These are phyloP conservation scores for Eleginops maclovinus DNA, from an alignment of 2,113 vertebrate genomes.

Conservation along the genomic window DNA sequence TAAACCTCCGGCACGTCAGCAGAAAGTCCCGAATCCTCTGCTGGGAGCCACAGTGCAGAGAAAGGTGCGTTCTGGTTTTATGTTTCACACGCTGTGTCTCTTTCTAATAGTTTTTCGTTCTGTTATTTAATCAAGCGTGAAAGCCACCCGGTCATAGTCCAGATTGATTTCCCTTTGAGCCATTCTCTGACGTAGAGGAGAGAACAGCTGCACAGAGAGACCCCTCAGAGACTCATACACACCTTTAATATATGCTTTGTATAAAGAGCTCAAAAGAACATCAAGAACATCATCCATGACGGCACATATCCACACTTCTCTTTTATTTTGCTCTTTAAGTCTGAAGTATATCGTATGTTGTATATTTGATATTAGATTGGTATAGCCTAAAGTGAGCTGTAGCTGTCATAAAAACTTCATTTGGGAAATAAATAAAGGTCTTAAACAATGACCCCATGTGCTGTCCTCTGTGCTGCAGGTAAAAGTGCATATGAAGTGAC, in stretches of 20 bases:
- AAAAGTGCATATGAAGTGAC: too few species aligned
- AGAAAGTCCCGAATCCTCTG: constrained; percentile 52
- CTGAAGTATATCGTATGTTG: too few species aligned
- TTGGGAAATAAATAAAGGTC: too few species aligned
- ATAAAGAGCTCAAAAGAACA: too few species aligned
- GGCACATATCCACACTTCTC: too few species aligned
- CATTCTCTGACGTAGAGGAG: constrained; percentile 12
- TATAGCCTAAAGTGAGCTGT: too few species aligned
- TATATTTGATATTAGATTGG: too few species aligned
- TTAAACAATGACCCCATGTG: too few species aligned
- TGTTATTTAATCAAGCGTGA: constrained; percentile 45
- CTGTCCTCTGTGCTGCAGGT: too few species aligned
- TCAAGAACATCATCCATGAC: background rate
- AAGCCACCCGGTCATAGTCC: constrained; percentile 34
- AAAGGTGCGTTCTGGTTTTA: background rate
- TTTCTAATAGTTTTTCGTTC: constrained; percentile 7
- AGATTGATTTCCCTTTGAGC: constrained; percentile 55
- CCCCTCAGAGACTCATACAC: background rate
- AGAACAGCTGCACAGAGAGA: constrained; percentile 7
- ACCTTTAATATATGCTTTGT: too few species aligned
- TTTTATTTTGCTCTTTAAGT: too few species aligned
- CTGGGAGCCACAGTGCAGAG: constrained; percentile 17
- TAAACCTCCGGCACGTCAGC: background rate
- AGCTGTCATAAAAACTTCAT: too few species aligned
- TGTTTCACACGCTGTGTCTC: constrained; percentile 36